Percentiles rank a stretch among this genome's conserved stretches.
phyloP scores from a whole-genome alignment of 2,797 vertebrate species.

The Erethizon dorsatum region DNA sequence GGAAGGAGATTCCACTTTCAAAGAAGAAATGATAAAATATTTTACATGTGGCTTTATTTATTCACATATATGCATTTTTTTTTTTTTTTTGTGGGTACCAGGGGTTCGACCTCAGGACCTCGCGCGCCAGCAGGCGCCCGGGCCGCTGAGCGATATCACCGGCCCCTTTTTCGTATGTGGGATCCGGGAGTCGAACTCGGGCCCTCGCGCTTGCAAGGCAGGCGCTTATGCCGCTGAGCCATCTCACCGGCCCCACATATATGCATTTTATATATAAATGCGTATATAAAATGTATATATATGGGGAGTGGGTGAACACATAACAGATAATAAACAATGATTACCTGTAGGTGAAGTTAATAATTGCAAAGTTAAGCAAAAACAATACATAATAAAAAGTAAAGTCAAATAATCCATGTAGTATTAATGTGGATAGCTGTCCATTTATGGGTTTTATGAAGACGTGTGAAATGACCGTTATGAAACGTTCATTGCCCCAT shows the following conservation, averaged over 20 bases:
- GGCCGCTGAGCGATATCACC: too few relatives aligned
- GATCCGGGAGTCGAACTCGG: too few relatives aligned
- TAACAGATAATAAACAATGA: not conserved
- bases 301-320: not conserved
- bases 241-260: too few relatives aligned
- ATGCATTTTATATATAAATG: not conserved
- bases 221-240: too few relatives aligned
- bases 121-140: too few relatives aligned
- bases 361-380: not conserved
- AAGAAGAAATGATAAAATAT: not conserved
- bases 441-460: not conserved
- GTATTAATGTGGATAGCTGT: not conserved
- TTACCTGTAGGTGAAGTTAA: not conserved
- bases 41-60: not conserved
- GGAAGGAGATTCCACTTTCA: not conserved
- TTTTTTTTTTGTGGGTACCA: too few relatives aligned
- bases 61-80: too few relatives aligned
- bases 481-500: not conserved
- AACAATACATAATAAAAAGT: not conserved
- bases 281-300: not conserved
- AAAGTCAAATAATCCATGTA: not conserved
- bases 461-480: not conserved
- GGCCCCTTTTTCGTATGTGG: too few relatives aligned
- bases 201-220: too few relatives aligned
- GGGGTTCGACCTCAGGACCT: too few relatives aligned